Conservation (phyloP, 2,797 vertebrate genomes). For the Huso huso region DNA sequence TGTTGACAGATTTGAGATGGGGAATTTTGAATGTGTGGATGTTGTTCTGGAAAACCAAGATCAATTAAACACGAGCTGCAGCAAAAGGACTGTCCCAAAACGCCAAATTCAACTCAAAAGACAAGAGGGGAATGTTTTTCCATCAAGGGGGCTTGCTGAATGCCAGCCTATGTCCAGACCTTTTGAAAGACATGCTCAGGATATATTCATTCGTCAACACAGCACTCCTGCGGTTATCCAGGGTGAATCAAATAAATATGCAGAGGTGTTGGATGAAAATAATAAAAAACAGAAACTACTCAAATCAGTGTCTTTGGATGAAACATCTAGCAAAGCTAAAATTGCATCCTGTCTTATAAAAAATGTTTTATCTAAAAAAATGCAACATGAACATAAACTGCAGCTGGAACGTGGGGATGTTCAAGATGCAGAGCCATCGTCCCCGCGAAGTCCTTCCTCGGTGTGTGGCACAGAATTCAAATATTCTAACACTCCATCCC, state of each 20-base stretch:
- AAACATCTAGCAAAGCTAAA: conserved; percentile 62
- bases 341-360: conserved; percentile 79
- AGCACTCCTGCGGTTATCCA: conserved; percentile 54
- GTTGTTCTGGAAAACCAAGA: conserved; percentile 72
- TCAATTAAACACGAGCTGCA: conserved; percentile 43
- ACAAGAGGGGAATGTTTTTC: conserved; percentile 54
- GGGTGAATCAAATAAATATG: conserved; percentile 31
- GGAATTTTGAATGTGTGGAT: conserved; percentile 78
- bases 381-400: conserved; percentile 61
- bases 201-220: conserved; percentile 52
- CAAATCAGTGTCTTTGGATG: conserved; percentile 74
- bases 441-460: conserved; percentile 21
- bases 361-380: conserved; percentile 80
- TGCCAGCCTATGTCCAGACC: conserved; percentile 23
- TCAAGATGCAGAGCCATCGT: conserved; percentile 35
- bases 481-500: conserved; percentile 10
- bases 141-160: conserved; percentile 15
- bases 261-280: conserved; percentile 29
- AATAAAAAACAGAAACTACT: conserved; percentile 56
- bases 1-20: conserved; percentile 54
- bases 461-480: conserved; percentile 30
- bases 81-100: conserved; percentile 83
- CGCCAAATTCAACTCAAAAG: conserved; percentile 86
- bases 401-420: conserved; percentile 33
- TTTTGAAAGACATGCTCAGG: conserved; percentile 40